Conservation (phyloP, 2,888 invertebrate genomes). For the Mesorhabditis spiculigera region DNA sequence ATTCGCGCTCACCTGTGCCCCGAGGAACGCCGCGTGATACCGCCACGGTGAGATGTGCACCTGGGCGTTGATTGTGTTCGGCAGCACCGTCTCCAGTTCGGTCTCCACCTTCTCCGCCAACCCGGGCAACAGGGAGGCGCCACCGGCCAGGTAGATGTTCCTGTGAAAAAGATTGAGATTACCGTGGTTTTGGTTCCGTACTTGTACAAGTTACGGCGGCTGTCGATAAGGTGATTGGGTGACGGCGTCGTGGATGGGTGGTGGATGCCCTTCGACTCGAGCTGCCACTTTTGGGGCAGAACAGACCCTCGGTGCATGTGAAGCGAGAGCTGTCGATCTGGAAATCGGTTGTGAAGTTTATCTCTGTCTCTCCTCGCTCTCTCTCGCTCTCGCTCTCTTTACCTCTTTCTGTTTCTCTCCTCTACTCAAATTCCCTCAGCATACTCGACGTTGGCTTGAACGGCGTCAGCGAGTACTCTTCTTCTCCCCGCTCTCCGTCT, state of each 20-base stretch:
- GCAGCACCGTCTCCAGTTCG: slow-evolving; percentile 65
- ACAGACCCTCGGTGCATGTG: slow-evolving; percentile 64
- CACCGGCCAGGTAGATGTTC: slow-evolving; percentile 66
- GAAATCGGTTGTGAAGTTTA: slow-evolving; percentile 17
- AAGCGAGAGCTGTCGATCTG: slow-evolving; percentile 62
- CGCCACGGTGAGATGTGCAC: slow-evolving; percentile 62
- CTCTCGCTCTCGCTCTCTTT: too few relatives aligned
- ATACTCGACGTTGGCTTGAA: slow-evolving; percentile 25
- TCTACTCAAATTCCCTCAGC: slow-evolving; percentile 27
- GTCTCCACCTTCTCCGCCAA: slow-evolving; percentile 65
- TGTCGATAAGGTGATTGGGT: slow-evolving; percentile 67
- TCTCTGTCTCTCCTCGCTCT: not conserved
- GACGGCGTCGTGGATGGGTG: slow-evolving; percentile 64
- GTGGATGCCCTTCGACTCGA: slow-evolving; percentile 61
- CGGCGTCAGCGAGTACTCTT: too few relatives aligned
- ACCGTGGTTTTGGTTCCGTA: slow-evolving; percentile 11
- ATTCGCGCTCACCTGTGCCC: slow-evolving; percentile 61
- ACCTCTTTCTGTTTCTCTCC: not conserved
- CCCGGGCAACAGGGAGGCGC: slow-evolving; percentile 66
- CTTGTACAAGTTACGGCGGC: slow-evolving; percentile 59
- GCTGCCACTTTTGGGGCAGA: slow-evolving; percentile 66
- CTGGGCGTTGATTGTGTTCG: slow-evolving; percentile 62
- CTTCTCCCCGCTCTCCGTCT: too few relatives aligned
- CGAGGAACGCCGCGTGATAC: slow-evolving; percentile 67
- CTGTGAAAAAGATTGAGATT: slow-evolving; percentile 48